phyloP scores from a whole-genome alignment of 92 coral and sea anemone genomes.

The Anthopleura xanthogrammica region DNA sequence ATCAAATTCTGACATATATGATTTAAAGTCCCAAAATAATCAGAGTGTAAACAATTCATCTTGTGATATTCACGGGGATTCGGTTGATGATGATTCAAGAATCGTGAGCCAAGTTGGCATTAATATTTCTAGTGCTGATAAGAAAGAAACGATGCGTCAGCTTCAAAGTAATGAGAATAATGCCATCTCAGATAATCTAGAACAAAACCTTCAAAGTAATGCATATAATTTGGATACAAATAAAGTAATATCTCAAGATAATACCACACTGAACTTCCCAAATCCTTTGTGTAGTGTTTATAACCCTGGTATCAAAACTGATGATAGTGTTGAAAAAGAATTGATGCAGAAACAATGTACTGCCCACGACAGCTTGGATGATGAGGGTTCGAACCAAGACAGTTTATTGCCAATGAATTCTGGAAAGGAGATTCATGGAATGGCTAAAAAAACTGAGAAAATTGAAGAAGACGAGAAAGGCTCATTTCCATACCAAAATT shows the following conservation, averaged over 20 bases:
- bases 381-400: neutral
- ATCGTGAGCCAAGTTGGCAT: neutral
- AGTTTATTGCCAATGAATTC: neutral
- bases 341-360: neutral
- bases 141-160: neutral
- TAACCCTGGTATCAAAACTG: neutral
- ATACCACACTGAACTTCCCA: neutral
- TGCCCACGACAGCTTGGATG: neutral
- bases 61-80: neutral
- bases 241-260: neutral
- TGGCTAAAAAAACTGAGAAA: neutral
- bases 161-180: neutral
- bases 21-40: neutral
- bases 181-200: neutral
- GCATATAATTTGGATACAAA: neutral
- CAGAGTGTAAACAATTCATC: neutral
- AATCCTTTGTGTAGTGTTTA: neutral
- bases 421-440: neutral
- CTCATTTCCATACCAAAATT: constrained; percentile 17
- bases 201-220: neutral
- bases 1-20: neutral
- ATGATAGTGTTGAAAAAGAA: neutral
- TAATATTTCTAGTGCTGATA: neutral
- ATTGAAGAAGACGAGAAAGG: neutral
- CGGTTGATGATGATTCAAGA: neutral